Evolutionary conservation across 2,797 vertebrate genomes (phyloP).

Genomic region (Discoglossus pictus): DNA sequence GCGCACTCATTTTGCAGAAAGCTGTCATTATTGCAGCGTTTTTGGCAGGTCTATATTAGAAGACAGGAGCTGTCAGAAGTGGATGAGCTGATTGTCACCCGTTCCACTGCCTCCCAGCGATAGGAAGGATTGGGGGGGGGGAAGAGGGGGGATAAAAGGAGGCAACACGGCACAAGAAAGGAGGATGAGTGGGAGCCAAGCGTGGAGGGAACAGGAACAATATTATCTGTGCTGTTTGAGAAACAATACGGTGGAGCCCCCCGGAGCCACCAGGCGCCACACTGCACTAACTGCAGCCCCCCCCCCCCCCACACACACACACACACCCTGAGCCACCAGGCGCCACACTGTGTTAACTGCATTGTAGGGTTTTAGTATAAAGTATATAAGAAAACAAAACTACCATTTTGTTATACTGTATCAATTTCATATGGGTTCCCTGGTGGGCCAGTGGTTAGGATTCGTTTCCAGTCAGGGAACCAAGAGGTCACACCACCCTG

Average conservation of each 20-base stretch:
- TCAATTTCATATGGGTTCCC: too few species aligned
- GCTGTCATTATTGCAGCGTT: slow-evolving; percentile 54
- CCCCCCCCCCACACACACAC: too few species aligned
- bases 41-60: slow-evolving; percentile 59
- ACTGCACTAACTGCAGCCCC: too few species aligned
- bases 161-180: background rate
- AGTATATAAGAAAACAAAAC: too few species aligned
- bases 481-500: too few species aligned
- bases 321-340: too few species aligned
- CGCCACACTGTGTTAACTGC: too few species aligned
- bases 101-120: slow-evolving; percentile 50
- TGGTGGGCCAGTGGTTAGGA: too few species aligned
- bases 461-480: too few species aligned
- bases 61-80: slow-evolving; percentile 57
- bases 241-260: background rate
- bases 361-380: too few species aligned
- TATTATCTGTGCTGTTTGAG: background rate
- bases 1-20: slow-evolving; percentile 54
- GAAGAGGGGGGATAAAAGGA: slow-evolving; percentile 31
- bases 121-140: slow-evolving; percentile 4
- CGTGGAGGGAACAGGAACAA: background rate
- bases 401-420: too few species aligned
- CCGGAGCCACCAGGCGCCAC: too few species aligned
- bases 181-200: background rate
- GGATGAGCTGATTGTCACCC: slow-evolving; percentile 56